Evolutionary conservation across 1,140 invertebrate genomes (phyloP), one percentile per base, ranked within the genome.

Genomic region (Drosophila kurseongensis): DNA sequence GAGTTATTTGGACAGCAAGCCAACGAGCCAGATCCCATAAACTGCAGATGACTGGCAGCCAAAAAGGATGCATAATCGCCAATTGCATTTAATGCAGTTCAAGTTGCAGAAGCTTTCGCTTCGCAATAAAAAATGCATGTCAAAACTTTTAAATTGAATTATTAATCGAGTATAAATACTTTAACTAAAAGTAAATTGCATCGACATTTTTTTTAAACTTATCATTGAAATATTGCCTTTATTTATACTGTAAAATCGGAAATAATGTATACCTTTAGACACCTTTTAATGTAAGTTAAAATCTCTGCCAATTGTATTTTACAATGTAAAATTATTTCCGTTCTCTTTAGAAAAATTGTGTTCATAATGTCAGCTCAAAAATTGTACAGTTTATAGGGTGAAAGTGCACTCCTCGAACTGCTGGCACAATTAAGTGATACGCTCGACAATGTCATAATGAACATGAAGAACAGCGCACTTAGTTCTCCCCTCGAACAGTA

Each of bases 371-470:
- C 3, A 18, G 16, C 4, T 23, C 0, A 23, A 23, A 23, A 23
- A 18, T 16, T 42, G 6, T 45, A 5, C 10, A 23, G 36, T 51
- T 50, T 36, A 65, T 65, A 29, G 60, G 45, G 60, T 41, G 18
- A 32, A 65, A 42, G 16, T 27, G 45, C 60, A 52, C 32, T 27
- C 51, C 32, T 47, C 14, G 29, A 56, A 47, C 51, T 57, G 40
- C 27, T 69, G 41, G 35, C 65, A 68, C 50, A 50, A 69, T 71
- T 71, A 71, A 48, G 67, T 41, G 52, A 71, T 71, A 69, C 67
- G 51, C 67, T 57, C 65, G 44, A 48, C 67, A 41, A 69, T 69
- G 67, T 47, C 67, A 57, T 69, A 71, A 69, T 69, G 67, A 71
- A 69, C 51, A 57, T 69, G 42, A 71, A 68, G 63, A 35, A 69